phyloP scores from a whole-genome alignment of 2,888 invertebrate genomes.

The Maniola hyperantus region DNA sequence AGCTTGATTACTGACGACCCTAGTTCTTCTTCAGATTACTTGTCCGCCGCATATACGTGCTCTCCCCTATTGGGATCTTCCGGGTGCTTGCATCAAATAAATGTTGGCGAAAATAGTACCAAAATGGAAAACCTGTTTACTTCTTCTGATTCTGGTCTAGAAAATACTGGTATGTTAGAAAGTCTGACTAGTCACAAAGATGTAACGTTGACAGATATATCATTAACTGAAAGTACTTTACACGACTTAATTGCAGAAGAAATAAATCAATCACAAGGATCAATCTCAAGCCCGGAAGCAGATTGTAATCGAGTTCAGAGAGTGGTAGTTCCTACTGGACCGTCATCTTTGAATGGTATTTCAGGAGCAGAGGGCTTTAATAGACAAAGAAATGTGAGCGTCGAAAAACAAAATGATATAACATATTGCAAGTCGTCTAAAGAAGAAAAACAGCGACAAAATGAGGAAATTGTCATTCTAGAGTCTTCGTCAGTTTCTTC shows the following conservation, averaged over 20 bases:
- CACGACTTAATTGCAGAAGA: conserved; percentile 67
- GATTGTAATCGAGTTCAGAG: conserved; percentile 47
- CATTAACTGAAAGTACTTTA: conserved; percentile 70
- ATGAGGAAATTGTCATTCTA: conserved; percentile 84
- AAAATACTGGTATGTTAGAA: conserved; percentile 68
- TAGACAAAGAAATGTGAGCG: conserved; percentile 43
- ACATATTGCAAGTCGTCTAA: conserved; percentile 63
- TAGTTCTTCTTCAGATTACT: conserved; percentile 72
- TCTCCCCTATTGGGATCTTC: conserved; percentile 59
- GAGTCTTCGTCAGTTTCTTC: conserved; percentile 85
- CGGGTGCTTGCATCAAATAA: conserved; percentile 54
- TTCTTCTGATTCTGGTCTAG: conserved; percentile 75
- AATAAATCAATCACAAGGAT: conserved; percentile 50
- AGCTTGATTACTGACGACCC: conserved; percentile 70
- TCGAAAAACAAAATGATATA: conserved; percentile 47
- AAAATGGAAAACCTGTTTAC: conserved; percentile 72
- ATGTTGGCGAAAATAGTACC: conserved; percentile 55
- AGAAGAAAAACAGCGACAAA: conserved; percentile 84
- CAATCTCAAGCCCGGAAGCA: conserved; percentile 48
- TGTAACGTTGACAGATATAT: conserved; percentile 65
- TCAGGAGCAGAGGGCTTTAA: conserved; percentile 39
- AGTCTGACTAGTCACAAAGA: conserved; percentile 67
- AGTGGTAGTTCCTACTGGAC: conserved; percentile 32
- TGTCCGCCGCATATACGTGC: conserved; percentile 66
- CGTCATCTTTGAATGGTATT: conserved; percentile 43